Conservation (phyloP, 2,888 invertebrate genomes). For the Protophormia terraenovae region DNA sequence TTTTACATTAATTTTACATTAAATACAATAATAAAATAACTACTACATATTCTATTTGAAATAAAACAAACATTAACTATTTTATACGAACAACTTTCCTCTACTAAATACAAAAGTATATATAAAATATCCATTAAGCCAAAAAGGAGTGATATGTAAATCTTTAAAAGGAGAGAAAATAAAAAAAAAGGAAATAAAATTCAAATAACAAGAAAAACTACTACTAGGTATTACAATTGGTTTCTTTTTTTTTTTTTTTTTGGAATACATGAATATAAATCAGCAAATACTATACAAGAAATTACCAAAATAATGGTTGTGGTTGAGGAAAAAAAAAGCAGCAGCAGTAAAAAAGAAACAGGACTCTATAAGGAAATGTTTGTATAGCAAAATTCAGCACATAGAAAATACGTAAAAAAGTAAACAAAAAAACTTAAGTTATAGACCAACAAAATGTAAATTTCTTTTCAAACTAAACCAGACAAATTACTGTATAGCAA, state of each 20-base stretch:
- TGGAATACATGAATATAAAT: slow-evolving; percentile 63
- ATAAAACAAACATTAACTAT: slow-evolving; percentile 1
- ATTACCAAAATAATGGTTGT: slow-evolving; percentile 63
- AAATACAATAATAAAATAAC: slow-evolving; percentile 5
- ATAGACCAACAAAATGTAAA: background rate
- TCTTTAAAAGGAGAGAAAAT: background rate
- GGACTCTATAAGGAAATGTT: background rate
- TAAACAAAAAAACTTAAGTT: background rate
- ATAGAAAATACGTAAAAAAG: background rate
- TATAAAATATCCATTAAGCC: background rate
- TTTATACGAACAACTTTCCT: background rate
- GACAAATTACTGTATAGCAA: slow-evolving; percentile 11
- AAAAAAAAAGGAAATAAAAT: background rate
- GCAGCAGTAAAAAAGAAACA: background rate
- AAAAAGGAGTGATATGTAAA: slow-evolving; percentile 22
- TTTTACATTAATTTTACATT: slow-evolving; percentile 7
- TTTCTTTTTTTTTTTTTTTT: background rate
- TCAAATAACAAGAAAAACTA: slow-evolving; percentile 18
- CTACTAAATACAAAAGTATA: background rate
- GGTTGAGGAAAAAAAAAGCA: background rate
- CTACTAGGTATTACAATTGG: slow-evolving; percentile 49
- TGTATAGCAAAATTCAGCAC: background rate
- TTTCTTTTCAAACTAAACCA: background rate
- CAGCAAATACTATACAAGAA: slow-evolving; percentile 47
- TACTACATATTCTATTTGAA: background rate